Conservation (phyloP, 2,113 vertebrate genomes). For the Glaucidium brasilianum region DNA sequence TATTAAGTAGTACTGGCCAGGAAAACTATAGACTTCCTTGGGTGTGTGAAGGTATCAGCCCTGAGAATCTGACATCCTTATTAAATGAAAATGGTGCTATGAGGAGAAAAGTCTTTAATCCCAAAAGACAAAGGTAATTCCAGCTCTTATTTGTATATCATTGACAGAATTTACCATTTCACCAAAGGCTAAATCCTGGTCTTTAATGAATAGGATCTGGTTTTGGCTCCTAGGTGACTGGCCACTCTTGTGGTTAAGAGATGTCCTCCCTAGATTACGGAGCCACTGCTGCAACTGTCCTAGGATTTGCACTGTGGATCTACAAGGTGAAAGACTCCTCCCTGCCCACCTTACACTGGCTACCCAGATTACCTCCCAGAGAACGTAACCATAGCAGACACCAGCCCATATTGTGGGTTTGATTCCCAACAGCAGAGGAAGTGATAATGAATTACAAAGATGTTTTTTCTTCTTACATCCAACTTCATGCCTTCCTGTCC, state of each 20-base stretch:
- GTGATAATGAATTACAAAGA: not conserved
- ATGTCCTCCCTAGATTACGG: not conserved
- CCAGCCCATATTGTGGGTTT: not conserved
- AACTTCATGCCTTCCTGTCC: not conserved
- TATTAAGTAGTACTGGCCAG: not conserved
- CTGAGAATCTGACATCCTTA: not conserved
- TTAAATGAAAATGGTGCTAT: not conserved
- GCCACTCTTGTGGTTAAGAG: not conserved
- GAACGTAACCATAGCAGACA: not conserved
- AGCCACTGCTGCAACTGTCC: not conserved
- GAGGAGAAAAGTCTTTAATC: not conserved
- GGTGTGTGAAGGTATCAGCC: not conserved
- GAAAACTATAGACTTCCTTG: not conserved
- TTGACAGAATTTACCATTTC: not conserved
- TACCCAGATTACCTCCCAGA: not conserved
- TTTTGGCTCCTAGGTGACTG: not conserved
- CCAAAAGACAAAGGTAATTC: not conserved
- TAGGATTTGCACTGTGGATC: not conserved
- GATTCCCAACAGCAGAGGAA: not conserved
- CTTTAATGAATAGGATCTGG: not conserved
- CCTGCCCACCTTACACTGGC: not conserved
- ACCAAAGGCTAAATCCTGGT: not conserved
- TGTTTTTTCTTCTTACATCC: not conserved
- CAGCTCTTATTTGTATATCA: not conserved
- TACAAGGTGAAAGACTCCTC: not conserved